phyloP scores from a whole-genome alignment of 1,140 invertebrate species.

The Zaprionus tsacasi region DNA sequence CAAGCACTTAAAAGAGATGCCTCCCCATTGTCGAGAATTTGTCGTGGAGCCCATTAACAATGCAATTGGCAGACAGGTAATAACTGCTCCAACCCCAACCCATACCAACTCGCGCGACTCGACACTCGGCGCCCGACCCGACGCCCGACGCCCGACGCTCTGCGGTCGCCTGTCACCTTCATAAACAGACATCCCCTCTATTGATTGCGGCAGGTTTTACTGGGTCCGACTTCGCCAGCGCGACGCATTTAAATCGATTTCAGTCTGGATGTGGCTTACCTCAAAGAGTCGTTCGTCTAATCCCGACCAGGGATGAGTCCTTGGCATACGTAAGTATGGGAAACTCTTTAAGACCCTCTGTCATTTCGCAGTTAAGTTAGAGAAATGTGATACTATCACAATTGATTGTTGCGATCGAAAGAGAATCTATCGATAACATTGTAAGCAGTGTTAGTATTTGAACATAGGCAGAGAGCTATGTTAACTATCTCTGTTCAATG shows the following conservation, averaged over 20 bases:
- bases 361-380: not conserved
- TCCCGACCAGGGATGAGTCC: not conserved
- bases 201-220: not conserved
- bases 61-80: constrained; percentile 62
- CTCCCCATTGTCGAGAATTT: constrained; percentile 33
- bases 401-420: not conserved
- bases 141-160: constrained; percentile 7
- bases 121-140: constrained; percentile 5
- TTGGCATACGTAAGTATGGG: not conserved
- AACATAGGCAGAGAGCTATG: not conserved
- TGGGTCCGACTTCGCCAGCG: not conserved
- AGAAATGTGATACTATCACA: not conserved
- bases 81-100: constrained; percentile 47
- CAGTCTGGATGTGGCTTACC: not conserved
- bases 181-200: not conserved
- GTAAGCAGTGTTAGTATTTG: not conserved
- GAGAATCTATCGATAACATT: not conserved
- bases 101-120: not conserved
- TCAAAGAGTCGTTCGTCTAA: not conserved
- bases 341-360: not conserved
- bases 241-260: constrained; percentile 10
- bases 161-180: constrained; percentile 17
- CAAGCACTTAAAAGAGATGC: constrained; percentile 58
- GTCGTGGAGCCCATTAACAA: constrained; percentile 49
- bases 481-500: too few relatives aligned